Evolutionary conservation across 2,113 vertebrate genomes (phyloP).

Genomic region (Aramus guarauna): DNA sequence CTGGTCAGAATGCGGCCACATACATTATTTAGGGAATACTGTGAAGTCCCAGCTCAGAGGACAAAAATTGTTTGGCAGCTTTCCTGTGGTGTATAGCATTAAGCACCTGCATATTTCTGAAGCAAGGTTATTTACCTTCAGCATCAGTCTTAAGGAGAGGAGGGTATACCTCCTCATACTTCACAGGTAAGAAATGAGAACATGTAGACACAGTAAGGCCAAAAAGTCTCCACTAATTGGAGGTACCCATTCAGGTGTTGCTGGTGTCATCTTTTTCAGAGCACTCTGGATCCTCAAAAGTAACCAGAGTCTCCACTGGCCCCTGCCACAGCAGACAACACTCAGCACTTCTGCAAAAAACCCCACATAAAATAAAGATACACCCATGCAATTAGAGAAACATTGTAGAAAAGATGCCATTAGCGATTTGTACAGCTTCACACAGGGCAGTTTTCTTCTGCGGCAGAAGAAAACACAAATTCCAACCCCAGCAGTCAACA

Average conservation of each 20-base stretch:
- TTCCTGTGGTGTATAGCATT: background rate
- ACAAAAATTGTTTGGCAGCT: background rate
- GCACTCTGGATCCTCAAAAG: background rate
- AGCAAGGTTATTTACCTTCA: background rate
- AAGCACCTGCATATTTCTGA: background rate
- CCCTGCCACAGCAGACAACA: background rate
- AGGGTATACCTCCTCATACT: background rate
- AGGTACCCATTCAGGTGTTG: background rate
- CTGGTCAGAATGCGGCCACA: rapidly evolving
- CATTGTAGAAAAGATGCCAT: background rate
- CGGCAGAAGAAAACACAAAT: background rate
- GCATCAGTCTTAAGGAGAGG: background rate
- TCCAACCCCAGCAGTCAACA: background rate
- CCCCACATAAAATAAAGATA: background rate
- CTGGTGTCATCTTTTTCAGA: background rate
- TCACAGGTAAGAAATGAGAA: background rate
- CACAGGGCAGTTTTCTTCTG: background rate
- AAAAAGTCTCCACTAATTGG: background rate
- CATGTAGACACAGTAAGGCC: background rate
- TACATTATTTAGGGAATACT: background rate
- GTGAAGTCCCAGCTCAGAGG: background rate
- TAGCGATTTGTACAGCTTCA: background rate
- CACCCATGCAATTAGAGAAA: background rate
- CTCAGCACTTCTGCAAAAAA: background rate
- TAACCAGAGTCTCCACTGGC: background rate